Base-by-base conservation (phyloP, 2,888 invertebrate genomes). In the Agonopterix subpropinquella region DNA sequence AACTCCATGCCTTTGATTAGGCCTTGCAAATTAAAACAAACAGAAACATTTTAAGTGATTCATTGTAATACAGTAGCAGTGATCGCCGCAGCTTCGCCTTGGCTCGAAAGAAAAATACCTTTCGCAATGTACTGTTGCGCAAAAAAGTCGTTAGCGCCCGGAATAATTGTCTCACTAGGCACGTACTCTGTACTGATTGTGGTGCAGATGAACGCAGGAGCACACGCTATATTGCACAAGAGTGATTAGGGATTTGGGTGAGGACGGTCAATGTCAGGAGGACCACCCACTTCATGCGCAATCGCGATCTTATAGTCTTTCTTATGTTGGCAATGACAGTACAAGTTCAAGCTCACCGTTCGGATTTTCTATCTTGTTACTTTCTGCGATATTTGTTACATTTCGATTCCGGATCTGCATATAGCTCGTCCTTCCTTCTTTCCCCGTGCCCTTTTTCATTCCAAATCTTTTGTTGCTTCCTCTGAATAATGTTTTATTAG, bases 11-110 rank as follows among this genome's bases (percentile, higher is more conserved):
- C 7, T 5, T 28, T 28, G 28, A 28, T 28, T 28, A 5, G 5
- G 5, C 5, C 28, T 7, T 28, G 28, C 5, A 28, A 28, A 28
- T 28, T 28, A 28, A 28, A 28, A 28, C 28, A 28, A 28, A 28
- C 7, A 28, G 28, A 28, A 28, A 28, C 28, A 28, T 28, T 28
- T 28, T 28, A 28, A 28, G 28, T 28, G 28, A 28, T 28, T 28
- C 28, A 28, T 2, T 28, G 28, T 28, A 28, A 28, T 28, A 28
- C 28, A 28, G 28, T 28, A 28, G 39, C 39, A n/a, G 11, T 52
- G 48, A 53, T 47, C 56, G 58, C 57, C 62, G 54, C 60, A 59
- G 54, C 43, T 45, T 49, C 54, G 45, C 59, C 59, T 59, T 57
- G 59, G 42, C 43, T 18, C 11, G 43, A 9, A 18, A 13, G 45